Base-by-base conservation (phyloP, 2,888 invertebrate genomes). In the Ormyrus pomaceus region DNA sequence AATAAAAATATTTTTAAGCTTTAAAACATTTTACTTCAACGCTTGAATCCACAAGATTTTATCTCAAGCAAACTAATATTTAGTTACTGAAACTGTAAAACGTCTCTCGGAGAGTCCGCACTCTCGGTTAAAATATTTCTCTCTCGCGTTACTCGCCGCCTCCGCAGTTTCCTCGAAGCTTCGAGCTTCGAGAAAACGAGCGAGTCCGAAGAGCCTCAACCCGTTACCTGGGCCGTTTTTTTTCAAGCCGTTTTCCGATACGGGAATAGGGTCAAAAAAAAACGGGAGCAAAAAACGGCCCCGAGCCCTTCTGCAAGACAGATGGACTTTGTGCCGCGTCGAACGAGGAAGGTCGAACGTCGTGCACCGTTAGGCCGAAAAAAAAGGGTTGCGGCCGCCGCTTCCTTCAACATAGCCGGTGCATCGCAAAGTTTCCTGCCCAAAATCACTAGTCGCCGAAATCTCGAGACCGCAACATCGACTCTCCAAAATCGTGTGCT, bases 151-250 rank as follows among this genome's bases (percentile, higher is more conserved):
- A 2, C 34, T 48, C 55, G 5, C 51, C 34, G 46, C 61, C 70
- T 56, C 51, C 77, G 46, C 46, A 69, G 58, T 66, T 69, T 79
- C 58, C 69, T 65, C n/a, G 53, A 46, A n/a, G 45, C 62, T 5
- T 48, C 72, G 45, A 51, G 59, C 1, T 58, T 51, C 34, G 55
- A 56, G 59, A 34, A 34, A 34, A 34, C 34, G 34, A 77, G 58
- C 53, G 10, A 59, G 11, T 51, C 55, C 79, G 69, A 46, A 59
- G 73, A 64, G 79, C 70, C 71, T 58, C 76, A 79, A 83, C 82
- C 83, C 83, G 84, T 86, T 85, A 84, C 83, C 83, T 83, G 83
- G 7, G 79, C 34, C 4, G 34, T 0, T 34, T 34, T 34, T 84
- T 86, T 83, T 82, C 53, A 74, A 66, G 48, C 79, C 72, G 82